Evolutionary conservation across 2,888 invertebrate genomes (phyloP).

Genomic region (Gymnoscelis rufifasciata): DNA sequence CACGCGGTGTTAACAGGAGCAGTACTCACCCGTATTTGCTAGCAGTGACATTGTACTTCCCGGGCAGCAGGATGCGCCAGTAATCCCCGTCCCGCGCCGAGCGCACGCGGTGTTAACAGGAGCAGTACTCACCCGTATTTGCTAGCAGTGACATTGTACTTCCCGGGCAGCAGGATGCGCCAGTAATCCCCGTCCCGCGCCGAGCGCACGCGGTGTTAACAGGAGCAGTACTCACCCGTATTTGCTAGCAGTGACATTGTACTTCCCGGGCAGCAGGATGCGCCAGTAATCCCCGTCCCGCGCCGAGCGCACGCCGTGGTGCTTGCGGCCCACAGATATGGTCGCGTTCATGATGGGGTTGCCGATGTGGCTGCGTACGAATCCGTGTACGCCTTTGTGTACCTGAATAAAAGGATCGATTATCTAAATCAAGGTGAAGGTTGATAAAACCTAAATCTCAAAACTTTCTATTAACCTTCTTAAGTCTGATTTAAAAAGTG

Average conservation of each 20-base stretch:
- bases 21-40: not conserved
- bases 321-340: conserved; percentile 79
- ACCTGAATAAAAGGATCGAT: conserved; percentile 78
- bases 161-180: not conserved
- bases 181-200: not conserved
- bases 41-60: not conserved
- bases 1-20: not conserved
- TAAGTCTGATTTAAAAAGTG: too few relatives aligned
- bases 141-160: not conserved
- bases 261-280: conserved; percentile 90
- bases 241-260: conserved; percentile 86
- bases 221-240: conserved; percentile 76
- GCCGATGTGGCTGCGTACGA: conserved; percentile 89
- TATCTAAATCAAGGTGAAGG: too few relatives aligned
- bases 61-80: not conserved
- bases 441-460: too few relatives aligned
- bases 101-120: not conserved
- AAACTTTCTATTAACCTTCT: too few relatives aligned
- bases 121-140: not conserved
- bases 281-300: conserved; percentile 95
- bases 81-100: not conserved
- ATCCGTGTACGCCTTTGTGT: conserved; percentile 91
- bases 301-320: conserved; percentile 84
- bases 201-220: not conserved
- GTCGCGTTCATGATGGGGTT: conserved; percentile 85